Evolutionary conservation across 30 jellyfish, hydroid and myxozoan genomes (phyloP).

Genomic region (Turritopsis rubra): DNA sequence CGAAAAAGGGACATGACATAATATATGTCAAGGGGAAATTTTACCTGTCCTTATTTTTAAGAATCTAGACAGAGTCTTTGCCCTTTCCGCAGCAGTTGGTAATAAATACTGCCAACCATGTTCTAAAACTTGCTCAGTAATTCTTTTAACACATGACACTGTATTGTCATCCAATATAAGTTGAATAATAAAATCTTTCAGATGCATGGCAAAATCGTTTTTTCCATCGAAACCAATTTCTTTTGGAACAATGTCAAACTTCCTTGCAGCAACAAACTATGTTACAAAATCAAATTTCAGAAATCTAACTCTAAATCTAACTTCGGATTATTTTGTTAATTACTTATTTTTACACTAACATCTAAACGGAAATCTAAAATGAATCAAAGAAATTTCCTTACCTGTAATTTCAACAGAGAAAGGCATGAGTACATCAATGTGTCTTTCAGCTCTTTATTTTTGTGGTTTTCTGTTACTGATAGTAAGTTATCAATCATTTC

Average conservation of each 20-base stretch:
- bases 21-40: neutral
- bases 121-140: conserved; percentile 32
- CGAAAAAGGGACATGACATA: too few relatives aligned
- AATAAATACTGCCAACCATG: conserved; percentile 75
- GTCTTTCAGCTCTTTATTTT: conserved; percentile 17
- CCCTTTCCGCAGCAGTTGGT: conserved; percentile 72
- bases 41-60: conserved; percentile 11
- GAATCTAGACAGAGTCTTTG: conserved; percentile 36
- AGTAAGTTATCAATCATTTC: conserved; percentile 40
- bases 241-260: neutral
- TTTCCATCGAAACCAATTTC: conserved; percentile 27
- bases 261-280: conserved; percentile 31
- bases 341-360: too few relatives aligned
- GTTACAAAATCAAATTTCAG: neutral
- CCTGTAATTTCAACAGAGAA: conserved; percentile 75
- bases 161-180: neutral
- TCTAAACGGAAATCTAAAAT: too few relatives aligned
- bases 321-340: too few relatives aligned
- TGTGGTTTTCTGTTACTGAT: conserved; percentile 17
- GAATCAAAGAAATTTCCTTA: neutral
- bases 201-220: neutral
- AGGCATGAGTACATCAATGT: conserved; percentile 36
- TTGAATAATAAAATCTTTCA: conserved; percentile 17
- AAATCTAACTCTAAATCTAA: too few relatives aligned
- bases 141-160: neutral